Evolutionary conservation across 2,797 vertebrate genomes (phyloP), one percentile per base, ranked within the genome.

Genomic region (Sebastes taczanowskii): DNA sequence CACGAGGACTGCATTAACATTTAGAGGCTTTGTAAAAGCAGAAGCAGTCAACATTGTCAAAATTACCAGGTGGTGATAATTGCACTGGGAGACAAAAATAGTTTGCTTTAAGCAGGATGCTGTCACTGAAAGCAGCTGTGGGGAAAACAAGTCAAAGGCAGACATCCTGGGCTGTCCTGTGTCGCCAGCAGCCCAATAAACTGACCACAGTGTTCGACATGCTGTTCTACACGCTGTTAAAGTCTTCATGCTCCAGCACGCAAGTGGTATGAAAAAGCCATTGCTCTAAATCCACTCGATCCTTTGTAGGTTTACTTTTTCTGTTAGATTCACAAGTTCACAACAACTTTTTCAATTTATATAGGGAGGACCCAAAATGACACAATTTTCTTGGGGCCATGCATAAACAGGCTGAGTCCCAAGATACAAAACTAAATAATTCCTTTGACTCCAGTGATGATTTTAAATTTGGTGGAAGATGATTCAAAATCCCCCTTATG

Each of bases 111-210:
- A 83, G 87, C 89, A 88, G 86, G 84, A 88, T 78, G 74, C 80
- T 85, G 84, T 81, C 80, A 87, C 83, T 80, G 77, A 82, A 85
- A 92, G 90, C 92, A 91, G 92, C 89, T 92, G 94, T 90, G 89
- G 71, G 84, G 85, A 88, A 90, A 90, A 91, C 82, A 90, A 84
- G 86, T 85, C 78, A 30, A 59, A 81, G 73, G 73, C 91, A 93
- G 91, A 94, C 91, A 90, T 90, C 85, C 76, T 87, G 78, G 80
- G 82, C 80, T 71, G 83, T 56, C 75, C 81, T 42, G 81, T 77
- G 88, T 91, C 87, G 80, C 92, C 91, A 91, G 73, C 84, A 87
- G 81, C 86, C 90, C 86, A 89, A 91, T 94, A 93, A 94, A 93
- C 70, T 91, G 85, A 86, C 92, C 91, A 67, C 91, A 91, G 67